Evolutionary conservation across 2,797 vertebrate species (phyloP), one percentile per base, ranked within the genome.

Genomic region (Silurus aristotelis): DNA sequence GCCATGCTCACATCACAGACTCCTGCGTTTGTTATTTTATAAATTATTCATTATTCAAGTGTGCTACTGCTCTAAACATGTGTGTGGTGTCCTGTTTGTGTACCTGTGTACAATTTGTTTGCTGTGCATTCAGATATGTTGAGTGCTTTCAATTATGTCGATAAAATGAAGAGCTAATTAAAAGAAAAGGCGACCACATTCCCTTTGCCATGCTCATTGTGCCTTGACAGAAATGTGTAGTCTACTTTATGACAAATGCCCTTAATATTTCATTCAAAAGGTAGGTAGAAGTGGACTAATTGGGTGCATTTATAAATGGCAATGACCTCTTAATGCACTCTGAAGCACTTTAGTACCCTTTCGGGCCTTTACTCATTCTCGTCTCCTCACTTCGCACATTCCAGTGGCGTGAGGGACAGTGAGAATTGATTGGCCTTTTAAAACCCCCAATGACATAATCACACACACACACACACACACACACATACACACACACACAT

Each of bases 251-350:
- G 38, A 82, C 58, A 77, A 86, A 88, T 82, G 87, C 87, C 88
- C 90, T 89, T 68, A 84, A 90, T 89, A 87, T 89, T 88, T 89
- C 81, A 88, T 90, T 87, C 76, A 86, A 80, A 87, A 79, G 70
- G 52, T 43, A 85, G 77, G 72, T 80, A 66, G 87, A 89, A 84
- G 60, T 85, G 87, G 81, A 89, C 84, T 88, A 89, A 90, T 90
- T 89, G 88, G 64, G 61, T 87, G 80, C 87, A 88, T 91, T 90
- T 92, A 92, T 87, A 86, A 84, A 89, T 87, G 81, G 87, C 67
- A 80, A 86, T 91, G 89, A 90, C 85, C 86, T 89, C 82, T 81
- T 87, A 79, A 73, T 91, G 72, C 80, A 85, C 87, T 80, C 60
- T 82, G 83, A 90, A 88, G 84, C 66, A 31, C 43, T 9, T 56